Percentiles rank a stretch among this genome's conserved stretches.
Conservation (phyloP, 2,888 invertebrate species). For the Mactromeris polynyma region DNA sequence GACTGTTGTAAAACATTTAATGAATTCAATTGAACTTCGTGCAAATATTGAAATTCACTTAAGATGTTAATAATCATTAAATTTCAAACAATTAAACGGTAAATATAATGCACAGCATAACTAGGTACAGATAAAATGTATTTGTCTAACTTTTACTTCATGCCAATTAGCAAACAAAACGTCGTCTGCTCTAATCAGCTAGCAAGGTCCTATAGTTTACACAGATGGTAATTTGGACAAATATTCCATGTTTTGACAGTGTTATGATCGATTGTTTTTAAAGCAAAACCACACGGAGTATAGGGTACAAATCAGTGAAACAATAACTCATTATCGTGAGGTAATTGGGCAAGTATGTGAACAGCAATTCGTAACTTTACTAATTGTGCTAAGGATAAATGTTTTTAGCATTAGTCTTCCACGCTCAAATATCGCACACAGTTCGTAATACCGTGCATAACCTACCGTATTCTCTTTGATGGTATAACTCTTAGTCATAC, state of each 20-base stretch:
- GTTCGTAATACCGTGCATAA: not conserved
- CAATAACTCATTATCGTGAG: not conserved
- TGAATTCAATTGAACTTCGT: not conserved
- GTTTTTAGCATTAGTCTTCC: not conserved
- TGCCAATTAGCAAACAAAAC: slow-evolving; percentile 6
- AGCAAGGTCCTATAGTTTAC: slow-evolving; percentile 12
- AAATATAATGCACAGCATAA: not conserved
- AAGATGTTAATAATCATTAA: not conserved
- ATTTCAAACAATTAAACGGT: not conserved
- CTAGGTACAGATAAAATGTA: not conserved
- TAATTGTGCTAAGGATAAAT: not conserved
- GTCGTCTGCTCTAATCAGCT: not conserved
- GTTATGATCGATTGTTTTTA: slow-evolving; percentile 36
- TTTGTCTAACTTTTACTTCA: not conserved
- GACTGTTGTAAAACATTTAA: not conserved
- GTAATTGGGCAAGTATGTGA: not conserved
- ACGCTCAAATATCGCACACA: not conserved
- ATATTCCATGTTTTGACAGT: slow-evolving; percentile 43
- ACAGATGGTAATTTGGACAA: slow-evolving; percentile 34
- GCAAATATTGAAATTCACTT: not conserved
- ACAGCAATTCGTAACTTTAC: slow-evolving; percentile 6
- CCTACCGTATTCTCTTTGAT: not conserved
- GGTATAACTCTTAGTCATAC: not conserved
- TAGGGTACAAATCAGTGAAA: not conserved
- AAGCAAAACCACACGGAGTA: not conserved